Base-by-base conservation (phyloP, 2,113 vertebrate species). In the Embiotoca jacksoni region DNA sequence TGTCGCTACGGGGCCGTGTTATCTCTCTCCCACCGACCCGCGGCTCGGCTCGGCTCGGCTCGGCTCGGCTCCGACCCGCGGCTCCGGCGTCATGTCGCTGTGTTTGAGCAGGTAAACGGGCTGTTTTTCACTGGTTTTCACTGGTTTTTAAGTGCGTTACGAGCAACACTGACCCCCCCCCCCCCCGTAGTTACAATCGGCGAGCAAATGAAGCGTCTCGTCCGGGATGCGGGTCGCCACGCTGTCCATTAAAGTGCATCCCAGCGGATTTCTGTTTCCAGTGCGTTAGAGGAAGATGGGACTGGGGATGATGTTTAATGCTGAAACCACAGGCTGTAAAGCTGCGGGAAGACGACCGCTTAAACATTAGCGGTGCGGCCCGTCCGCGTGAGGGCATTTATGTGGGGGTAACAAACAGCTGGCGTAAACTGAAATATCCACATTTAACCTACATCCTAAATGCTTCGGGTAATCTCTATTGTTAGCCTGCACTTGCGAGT, bases 401-500 rank as follows among this genome's bases (percentile, higher is more conserved):
- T 23, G 23, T 23, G 23, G 23, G 23, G 23, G 23, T 23, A 23
- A 23, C 23, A 23, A 23, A 23, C 23, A 23, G 23, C 23, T 23
- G 23, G 23, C 69, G 63, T 53, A n/a, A 80, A 64, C 59, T 58
- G 44, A 75, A 66, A 73, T 66, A 72, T 71, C 63, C 80, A 68
- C 50, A 72, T 83, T 82, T 82, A 82, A 73, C 83, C 82, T 75
- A 79, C 39, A 86, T 84, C 76, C 41, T 30, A 63, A 14, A 75
- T 33, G 72, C 60, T 84, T 66, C 36, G 62, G 75, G 74, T 86
- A 82, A 89, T 88, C 80, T 76, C 85, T 84, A 78, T 88, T 88
- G 83, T 92, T 70, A 52, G 58, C 31, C 1, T 61, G 0, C 36
- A 62, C 44, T 30, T 61, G 23, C 23, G 23, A 23, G 23, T 23